Conservation (phyloP, 2,888 invertebrate species). For the Entomobrya multifasciata region DNA sequence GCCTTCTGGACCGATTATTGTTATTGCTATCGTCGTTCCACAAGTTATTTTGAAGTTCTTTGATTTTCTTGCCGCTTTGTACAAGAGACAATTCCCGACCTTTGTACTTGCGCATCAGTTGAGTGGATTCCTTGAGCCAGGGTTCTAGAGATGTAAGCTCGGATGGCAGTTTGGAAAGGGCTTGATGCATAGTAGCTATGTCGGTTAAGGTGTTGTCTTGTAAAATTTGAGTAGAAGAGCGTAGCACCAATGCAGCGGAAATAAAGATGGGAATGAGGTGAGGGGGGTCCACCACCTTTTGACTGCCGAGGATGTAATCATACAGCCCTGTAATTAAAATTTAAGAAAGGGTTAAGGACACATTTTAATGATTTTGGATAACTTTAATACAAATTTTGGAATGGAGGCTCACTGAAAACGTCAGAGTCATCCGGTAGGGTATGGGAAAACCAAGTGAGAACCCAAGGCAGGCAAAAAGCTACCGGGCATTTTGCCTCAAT, state of each 20-base stretch:
- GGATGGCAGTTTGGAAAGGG: constrained; percentile 74
- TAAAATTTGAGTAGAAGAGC: constrained; percentile 71
- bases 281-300: constrained; percentile 66
- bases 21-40: constrained; percentile 78
- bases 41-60: constrained; percentile 73
- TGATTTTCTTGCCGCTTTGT: constrained; percentile 75
- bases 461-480: constrained; percentile 78
- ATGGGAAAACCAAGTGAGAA: constrained; percentile 79
- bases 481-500: constrained; percentile 77
- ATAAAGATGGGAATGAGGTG: constrained; percentile 77
- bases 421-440: constrained; percentile 78
- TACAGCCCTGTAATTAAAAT: constrained; percentile 72
- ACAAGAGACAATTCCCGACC: constrained; percentile 70
- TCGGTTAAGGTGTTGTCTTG: constrained; percentile 70
- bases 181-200: constrained; percentile 78
- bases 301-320: constrained; percentile 77
- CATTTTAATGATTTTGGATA: too few relatives aligned
- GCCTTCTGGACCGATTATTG: constrained; percentile 53
- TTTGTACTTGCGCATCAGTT: constrained; percentile 74
- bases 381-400: too few relatives aligned
- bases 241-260: constrained; percentile 76
- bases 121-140: constrained; percentile 76
- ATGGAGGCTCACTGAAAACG: constrained; percentile 50
- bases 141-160: constrained; percentile 75
- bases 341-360: too few relatives aligned